phyloP scores from a whole-genome alignment of 2,888 invertebrate genomes.

The Thymelicus sylvestris region DNA sequence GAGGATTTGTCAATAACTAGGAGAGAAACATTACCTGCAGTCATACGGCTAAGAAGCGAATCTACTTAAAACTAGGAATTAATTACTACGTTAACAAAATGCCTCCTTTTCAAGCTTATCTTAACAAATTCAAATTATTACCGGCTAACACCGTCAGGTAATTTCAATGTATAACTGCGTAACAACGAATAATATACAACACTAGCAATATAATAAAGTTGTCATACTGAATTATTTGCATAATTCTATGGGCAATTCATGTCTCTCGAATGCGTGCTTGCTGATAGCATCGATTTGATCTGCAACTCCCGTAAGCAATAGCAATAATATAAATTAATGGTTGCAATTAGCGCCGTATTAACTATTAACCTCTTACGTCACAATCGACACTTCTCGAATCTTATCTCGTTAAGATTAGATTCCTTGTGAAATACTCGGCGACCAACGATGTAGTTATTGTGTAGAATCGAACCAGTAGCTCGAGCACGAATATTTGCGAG shows the following conservation, averaged over 20 bases:
- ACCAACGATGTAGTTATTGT: background rate
- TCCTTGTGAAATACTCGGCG: slow-evolving; percentile 14
- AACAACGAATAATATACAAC: slow-evolving; percentile 20
- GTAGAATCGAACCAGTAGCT: background rate
- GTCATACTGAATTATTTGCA: slow-evolving; percentile 41
- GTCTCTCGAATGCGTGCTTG: slow-evolving; percentile 29
- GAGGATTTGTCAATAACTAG: background rate
- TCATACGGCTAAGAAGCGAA: too few relatives aligned
- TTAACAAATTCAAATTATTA: background rate
- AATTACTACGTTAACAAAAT: background rate
- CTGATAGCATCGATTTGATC: slow-evolving; percentile 32
- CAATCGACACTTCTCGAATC: slow-evolving; percentile 40
- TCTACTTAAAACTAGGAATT: too few relatives aligned
- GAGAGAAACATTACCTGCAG: background rate
- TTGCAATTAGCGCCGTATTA: slow-evolving; percentile 47
- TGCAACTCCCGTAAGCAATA: slow-evolving; percentile 38
- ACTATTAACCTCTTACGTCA: slow-evolving; percentile 45
- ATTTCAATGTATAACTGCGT: background rate
- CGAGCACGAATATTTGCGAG: too few relatives aligned
- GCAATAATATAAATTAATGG: slow-evolving; percentile 44
- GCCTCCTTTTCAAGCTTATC: background rate
- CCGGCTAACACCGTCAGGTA: background rate
- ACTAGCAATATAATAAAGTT: slow-evolving; percentile 28
- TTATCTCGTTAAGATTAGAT: slow-evolving; percentile 29
- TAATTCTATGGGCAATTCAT: slow-evolving; percentile 46